Evolutionary conservation across 2,113 vertebrate species (phyloP), one percentile per base, ranked within the genome.

Genomic region (Speoplatyrhinus poulsoni): DNA sequence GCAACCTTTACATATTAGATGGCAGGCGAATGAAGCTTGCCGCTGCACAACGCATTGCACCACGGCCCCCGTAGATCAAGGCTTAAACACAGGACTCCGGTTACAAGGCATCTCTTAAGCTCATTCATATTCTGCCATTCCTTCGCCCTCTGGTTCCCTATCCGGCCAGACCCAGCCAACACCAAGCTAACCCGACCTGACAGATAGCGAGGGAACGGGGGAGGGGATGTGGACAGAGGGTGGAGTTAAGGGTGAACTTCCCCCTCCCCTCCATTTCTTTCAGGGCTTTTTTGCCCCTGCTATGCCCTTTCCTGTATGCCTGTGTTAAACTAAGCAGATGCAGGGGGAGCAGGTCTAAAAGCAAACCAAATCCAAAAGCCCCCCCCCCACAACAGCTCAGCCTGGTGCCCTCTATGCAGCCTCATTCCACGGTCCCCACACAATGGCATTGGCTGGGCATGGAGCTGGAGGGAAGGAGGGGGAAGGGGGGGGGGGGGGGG

Each of bases 131-230:
- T 46, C 58, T 67, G 60, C 49, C n/a, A 41, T 59, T 26, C 13
- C 0, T 58, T 60, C 46, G 19, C 46, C 33, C n/a, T 32, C 76
- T 46, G 56, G 46, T 17, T 74, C 76, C 70, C 76, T 65, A 60
- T 70, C 72, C 64, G 16, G 17, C 15, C 8, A 59, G 63, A 61
- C 78, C 64, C 26, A 85, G 72, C 73, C 67, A 67, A 65, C 79
- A 80, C 73, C 78, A 82, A 88, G 76, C 79, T 87, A 92, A 90
- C 81, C 46, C 80, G 85, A 92, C 83, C 86, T 89, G 87, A 90
- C 89, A 89, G 85, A 87, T 75, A 72, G 66, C 76, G 77, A 67
- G 62, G 61, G 74, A 48, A 77, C 68, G 67, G 57, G 60, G 64
- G 63, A 33, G 73, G 19, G 49, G 58, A 65, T 64, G 33, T 63